A percentile compares a stretch with the other conserved stretches of the same genome.
Evolutionary conservation across 1,140 invertebrate species (phyloP).

Genomic region (Holcopasites calliopsidis): DNA sequence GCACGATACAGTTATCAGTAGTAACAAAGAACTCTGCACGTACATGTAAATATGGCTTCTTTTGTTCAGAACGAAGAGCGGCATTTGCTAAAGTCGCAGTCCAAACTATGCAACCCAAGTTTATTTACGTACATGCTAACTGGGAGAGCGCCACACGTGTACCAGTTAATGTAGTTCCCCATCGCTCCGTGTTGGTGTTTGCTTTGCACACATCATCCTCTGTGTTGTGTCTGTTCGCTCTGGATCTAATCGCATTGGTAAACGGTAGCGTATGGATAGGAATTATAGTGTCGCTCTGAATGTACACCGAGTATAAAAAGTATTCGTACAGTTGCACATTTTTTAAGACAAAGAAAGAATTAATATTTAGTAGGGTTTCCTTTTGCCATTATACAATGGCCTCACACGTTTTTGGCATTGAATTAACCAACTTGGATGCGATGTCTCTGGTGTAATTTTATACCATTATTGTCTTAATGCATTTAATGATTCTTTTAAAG

Average conservation of each 20-base stretch:
- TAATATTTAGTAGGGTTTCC: too few relatives aligned
- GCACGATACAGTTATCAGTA: too few relatives aligned
- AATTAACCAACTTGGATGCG: too few relatives aligned
- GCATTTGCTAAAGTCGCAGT: constrained; percentile 44
- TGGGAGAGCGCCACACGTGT: constrained; percentile 63
- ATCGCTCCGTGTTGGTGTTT: constrained; percentile 9
- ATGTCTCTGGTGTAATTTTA: too few relatives aligned
- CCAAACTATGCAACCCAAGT: constrained; percentile 48
- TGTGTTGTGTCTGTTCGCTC: neutral
- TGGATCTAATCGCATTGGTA: constrained; percentile 33
- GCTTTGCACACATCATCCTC: neutral
- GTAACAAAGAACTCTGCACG: too few relatives aligned
- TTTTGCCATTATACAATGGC: too few relatives aligned
- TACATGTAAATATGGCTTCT: neutral
- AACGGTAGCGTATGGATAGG: neutral
- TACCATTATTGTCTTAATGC: too few relatives aligned
- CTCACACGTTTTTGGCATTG: too few relatives aligned
- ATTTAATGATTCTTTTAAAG: too few relatives aligned
- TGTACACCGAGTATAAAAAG: too few relatives aligned
- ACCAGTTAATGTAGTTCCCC: constrained; percentile 29
- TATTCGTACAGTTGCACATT: too few relatives aligned
- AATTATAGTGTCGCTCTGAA: neutral
- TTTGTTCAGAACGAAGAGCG: constrained; percentile 27
- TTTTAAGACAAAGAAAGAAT: too few relatives aligned
- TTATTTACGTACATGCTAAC: constrained; percentile 61